phyloP scores from a whole-genome alignment of 37 sponge, comb jelly and placozoan species.

The Agelas oroides region DNA sequence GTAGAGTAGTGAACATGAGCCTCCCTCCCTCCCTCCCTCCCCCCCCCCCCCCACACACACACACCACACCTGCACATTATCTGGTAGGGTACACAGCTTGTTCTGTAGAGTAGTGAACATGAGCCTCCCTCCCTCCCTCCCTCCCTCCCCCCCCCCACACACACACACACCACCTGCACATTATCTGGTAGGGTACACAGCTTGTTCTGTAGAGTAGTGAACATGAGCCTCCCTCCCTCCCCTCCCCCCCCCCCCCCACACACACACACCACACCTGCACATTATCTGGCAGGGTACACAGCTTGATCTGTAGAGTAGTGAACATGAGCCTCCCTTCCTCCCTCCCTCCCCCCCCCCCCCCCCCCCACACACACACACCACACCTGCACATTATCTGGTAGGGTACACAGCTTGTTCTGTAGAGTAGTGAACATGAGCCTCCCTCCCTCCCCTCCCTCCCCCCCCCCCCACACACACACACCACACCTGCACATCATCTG shows the following conservation, averaged over 20 bases:
- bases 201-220: constrained; percentile 66
- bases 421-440: constrained; percentile 77
- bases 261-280: constrained; percentile 59
- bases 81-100: constrained; percentile 75
- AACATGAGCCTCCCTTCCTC: no score
- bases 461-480: not conserved
- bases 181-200: constrained; percentile 72
- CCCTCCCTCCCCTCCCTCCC: not conserved
- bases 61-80: constrained; percentile 69
- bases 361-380: not conserved
- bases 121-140: not conserved
- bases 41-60: not conserved
- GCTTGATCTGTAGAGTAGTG: no score
- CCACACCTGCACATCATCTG: constrained; percentile 81
- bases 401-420: constrained; percentile 55
- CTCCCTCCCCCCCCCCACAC: not conserved
- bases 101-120: constrained; percentile 79
- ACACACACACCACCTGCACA: constrained; percentile 57
- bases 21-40: no score
- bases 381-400: constrained; percentile 84
- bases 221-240: constrained; percentile 57
- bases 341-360: no score
- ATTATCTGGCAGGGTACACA: constrained; percentile 78
- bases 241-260: not conserved
- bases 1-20: no score